phyloP scores from a whole-genome alignment of 2,888 invertebrate genomes.

The Hypercompe scribonia region DNA sequence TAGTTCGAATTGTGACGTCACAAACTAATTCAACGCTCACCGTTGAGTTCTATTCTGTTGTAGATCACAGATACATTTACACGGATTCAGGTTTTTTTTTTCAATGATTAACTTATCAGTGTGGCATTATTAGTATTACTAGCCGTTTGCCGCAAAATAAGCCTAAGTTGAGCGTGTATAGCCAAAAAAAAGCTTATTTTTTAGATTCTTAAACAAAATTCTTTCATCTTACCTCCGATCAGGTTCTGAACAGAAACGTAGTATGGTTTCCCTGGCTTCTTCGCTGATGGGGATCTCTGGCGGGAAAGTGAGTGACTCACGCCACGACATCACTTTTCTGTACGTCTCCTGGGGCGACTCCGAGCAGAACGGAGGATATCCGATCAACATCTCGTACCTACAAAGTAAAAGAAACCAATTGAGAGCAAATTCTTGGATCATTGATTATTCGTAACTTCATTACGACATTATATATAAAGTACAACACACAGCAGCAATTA shows the following conservation, averaged over 20 bases:
- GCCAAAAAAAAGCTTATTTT: no score
- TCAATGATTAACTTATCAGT: no score
- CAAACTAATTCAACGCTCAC: no score
- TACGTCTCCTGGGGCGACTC: slow-evolving; percentile 99
- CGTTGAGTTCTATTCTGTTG: no score
- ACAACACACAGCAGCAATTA: no score
- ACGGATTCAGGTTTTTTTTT: no score
- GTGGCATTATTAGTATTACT: no score
- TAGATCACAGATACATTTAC: no score
- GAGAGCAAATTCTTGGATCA: not conserved
- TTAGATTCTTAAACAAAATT: not conserved
- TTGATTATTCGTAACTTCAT: not conserved
- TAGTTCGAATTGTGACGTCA: no score
- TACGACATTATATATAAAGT: not conserved
- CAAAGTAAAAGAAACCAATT: slow-evolving; percentile 18
- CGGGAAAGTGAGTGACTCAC: slow-evolving; percentile 98
- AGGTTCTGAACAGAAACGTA: slow-evolving; percentile 98
- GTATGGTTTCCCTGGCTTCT: slow-evolving; percentile 97
- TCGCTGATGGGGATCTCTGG: slow-evolving; percentile 99
- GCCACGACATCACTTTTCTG: slow-evolving; percentile 98
- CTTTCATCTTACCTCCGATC: slow-evolving; percentile 91
- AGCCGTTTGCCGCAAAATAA: no score
- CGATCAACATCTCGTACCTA: slow-evolving; percentile 99
- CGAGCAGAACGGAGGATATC: slow-evolving; percentile 99
- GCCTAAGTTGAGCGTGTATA: no score